phyloP scores from a whole-genome alignment of 2,797 vertebrate genomes.

The Erithacus rubecula region DNA sequence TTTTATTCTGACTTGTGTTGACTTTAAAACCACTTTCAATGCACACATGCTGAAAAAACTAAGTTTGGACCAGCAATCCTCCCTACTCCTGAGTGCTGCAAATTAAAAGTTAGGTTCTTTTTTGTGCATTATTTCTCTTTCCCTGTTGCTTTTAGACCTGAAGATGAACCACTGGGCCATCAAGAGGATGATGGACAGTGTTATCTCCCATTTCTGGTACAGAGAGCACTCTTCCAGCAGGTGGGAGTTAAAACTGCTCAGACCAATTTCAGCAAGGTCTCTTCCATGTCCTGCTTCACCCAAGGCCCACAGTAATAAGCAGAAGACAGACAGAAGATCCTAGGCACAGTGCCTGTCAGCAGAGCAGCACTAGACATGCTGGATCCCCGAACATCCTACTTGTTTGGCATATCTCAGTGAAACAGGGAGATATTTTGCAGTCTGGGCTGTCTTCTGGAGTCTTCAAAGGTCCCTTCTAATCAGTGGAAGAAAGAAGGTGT shows the following conservation, averaged over 20 bases:
- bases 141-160: not conserved
- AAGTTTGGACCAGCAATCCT: not conserved
- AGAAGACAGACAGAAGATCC: not conserved
- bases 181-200: not conserved
- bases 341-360: not conserved
- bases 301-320: not conserved
- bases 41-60: not conserved
- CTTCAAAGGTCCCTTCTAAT: not conserved
- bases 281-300: not conserved
- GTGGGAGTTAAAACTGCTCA: not conserved
- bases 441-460: not conserved
- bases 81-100: not conserved
- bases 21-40: not conserved
- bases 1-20: not conserved
- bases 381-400: not conserved
- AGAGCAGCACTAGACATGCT: not conserved
- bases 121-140: not conserved
- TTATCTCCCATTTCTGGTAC: not conserved
- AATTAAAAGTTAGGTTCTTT: not conserved
- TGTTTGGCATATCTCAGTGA: not conserved
- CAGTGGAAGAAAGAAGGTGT: not conserved
- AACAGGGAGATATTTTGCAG: not conserved
- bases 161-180: not conserved
- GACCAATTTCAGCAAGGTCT: not conserved
- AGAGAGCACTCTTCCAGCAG: not conserved